Evolutionary conservation across 1,140 invertebrate species (phyloP), one percentile per base, ranked within the genome.

Genomic region (Cyclargus thomasi): DNA sequence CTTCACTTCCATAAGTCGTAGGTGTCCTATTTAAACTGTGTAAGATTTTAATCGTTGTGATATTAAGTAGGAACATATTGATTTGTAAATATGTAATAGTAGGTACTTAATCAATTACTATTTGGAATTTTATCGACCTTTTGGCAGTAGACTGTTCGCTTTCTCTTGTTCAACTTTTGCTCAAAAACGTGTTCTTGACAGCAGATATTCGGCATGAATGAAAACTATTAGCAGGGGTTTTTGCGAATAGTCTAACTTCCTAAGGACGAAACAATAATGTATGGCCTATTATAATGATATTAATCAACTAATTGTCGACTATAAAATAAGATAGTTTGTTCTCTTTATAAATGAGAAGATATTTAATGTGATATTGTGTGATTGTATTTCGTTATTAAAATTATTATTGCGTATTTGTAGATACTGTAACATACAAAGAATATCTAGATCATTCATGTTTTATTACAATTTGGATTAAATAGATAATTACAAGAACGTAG

Each of bases 311-410:
- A 47, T 47, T 47, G 39, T 47, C 39, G 29, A 47, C 39, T 47
- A 47, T 16, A 29, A 29, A 29, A 29, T 29, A 7, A 29, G 8
- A 8, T 29, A 2, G 29, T 29, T 29, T 47, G 14, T 47, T 47
- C 39, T 11, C 18, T 10, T 11, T 57, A 57, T 20, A 55, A 18
- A 55, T 55, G 53, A 2, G 17, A 18, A 55, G 4, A 55, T 55
- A 17, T 18, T 55, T 16, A 16, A 55, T 57, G 55, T 57, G 55
- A 57, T 57, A 20, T 21, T 11, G 55, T 6, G 55, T 59, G 7
- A 59, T 59, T 59, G 55, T 59, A 59, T 59, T 59, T 59, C 21
- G 17, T 47, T 47, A 47, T 47, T 1, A 47, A 14, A 14, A 39
- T 47, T 47, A 47, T 11, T 47, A n/a, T n/a, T n/a, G n/a, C n/a